phyloP scores from a whole-genome alignment of 2,888 invertebrate species.

The Calameuta filiformis region DNA sequence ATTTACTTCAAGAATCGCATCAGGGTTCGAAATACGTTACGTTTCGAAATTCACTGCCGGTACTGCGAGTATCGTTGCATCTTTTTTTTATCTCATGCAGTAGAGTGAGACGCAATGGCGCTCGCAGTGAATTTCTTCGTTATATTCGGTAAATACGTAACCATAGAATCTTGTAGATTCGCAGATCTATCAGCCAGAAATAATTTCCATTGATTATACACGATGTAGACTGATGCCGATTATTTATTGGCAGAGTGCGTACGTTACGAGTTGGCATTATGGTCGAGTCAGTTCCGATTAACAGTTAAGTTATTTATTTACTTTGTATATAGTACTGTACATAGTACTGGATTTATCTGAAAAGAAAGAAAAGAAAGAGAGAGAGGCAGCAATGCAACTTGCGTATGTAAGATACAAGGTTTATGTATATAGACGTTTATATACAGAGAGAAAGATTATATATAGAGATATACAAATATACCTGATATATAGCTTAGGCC shows the following conservation, averaged over 20 bases:
- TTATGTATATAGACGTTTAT: conserved; percentile 23
- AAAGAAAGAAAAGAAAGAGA: neutral
- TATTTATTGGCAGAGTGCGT: conserved; percentile 31
- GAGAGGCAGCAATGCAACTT: neutral
- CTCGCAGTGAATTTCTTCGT: too few relatives aligned
- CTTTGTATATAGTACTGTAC: conserved; percentile 24
- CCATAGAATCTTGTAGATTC: neutral
- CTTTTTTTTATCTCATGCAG: too few relatives aligned
- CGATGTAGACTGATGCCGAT: conserved; percentile 33
- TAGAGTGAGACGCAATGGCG: too few relatives aligned
- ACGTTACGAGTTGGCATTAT: conserved; percentile 5
- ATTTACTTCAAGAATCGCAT: neutral
- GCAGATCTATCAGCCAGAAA: neutral
- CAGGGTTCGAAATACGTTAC: too few relatives aligned
- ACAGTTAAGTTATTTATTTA: conserved; percentile 31
- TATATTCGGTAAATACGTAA: too few relatives aligned
- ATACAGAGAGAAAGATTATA: conserved; percentile 15
- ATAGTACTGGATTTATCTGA: neutral
- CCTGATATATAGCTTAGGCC: neutral
- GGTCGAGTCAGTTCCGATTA: neutral
- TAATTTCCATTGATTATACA: neutral
- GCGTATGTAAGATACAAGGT: conserved; percentile 43
- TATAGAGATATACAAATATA: conserved; percentile 1
- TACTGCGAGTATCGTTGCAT: too few relatives aligned
- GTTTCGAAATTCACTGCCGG: too few relatives aligned